These are phyloP conservation scores for Climacteris rufus DNA, from an alignment of 2,113 vertebrate species.

Conservation along the genomic window DNA sequence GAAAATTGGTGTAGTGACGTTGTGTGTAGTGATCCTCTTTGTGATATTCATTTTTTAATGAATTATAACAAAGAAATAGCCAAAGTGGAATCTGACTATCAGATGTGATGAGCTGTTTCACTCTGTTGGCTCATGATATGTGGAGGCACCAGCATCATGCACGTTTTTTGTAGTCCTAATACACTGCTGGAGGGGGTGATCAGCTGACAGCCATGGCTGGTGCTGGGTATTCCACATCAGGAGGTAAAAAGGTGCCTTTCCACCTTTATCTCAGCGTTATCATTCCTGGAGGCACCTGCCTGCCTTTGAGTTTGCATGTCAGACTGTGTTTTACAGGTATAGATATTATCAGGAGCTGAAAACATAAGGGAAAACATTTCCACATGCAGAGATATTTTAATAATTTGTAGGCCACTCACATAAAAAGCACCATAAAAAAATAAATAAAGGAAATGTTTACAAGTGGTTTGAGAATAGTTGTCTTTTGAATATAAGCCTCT, in stretches of 20 bases:
- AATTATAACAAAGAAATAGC: background rate
- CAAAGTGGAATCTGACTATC: background rate
- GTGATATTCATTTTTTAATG: background rate
- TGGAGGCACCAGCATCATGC: rapidly evolving
- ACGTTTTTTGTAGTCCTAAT: background rate
- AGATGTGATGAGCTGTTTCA: background rate
- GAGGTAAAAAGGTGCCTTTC: background rate
- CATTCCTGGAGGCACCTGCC: background rate
- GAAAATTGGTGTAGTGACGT: background rate
- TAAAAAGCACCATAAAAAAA: background rate
- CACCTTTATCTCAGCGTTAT: background rate
- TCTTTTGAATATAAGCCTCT: constrained; percentile 29
- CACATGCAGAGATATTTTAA: background rate
- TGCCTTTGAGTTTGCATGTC: background rate
- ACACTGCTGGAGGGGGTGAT: background rate
- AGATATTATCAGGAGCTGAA: background rate
- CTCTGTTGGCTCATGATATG: rapidly evolving
- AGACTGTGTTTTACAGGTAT: background rate
- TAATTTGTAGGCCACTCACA: background rate
- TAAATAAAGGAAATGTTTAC: constrained; percentile 24
- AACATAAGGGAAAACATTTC: background rate
- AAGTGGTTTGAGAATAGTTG: constrained; percentile 39
- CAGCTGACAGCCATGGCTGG: background rate
- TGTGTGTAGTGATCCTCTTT: background rate
- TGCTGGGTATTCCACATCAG: background rate